phyloP scores from a whole-genome alignment of 2,113 vertebrate species.

The Dromas ardeola region DNA sequence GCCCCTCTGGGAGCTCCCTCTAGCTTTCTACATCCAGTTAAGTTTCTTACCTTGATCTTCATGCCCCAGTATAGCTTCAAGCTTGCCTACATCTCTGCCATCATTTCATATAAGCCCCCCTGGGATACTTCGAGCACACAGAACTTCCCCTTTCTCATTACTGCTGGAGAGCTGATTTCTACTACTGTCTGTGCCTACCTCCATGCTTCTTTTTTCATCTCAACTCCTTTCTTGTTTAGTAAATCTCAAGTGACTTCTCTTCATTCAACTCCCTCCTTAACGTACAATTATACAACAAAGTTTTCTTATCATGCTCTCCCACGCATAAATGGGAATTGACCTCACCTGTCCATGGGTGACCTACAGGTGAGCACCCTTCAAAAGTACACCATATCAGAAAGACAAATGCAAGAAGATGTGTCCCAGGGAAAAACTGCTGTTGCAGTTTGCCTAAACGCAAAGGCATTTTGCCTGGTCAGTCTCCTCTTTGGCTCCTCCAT shows the following conservation, averaged over 20 bases:
- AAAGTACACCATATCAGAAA: not conserved
- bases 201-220: not conserved
- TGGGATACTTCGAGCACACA: not conserved
- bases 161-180: not conserved
- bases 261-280: not conserved
- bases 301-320: not conserved
- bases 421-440: not conserved
- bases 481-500: not conserved
- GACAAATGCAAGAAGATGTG: not conserved
- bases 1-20: not conserved
- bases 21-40: conserved; percentile 15
- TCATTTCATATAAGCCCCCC: not conserved
- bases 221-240: not conserved
- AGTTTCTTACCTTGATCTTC: conserved; percentile 26
- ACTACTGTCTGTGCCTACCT: not conserved
- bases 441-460: not conserved
- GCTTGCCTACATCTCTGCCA: conserved; percentile 18
- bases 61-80: conserved; percentile 10
- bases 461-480: not conserved
- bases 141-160: not conserved
- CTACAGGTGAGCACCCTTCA: not conserved
- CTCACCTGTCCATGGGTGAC: not conserved
- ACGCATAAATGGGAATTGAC: not conserved
- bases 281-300: not conserved
- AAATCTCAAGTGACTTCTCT: not conserved